phyloP scores from a whole-genome alignment of 1,140 invertebrate species.

The Brachionus angularis region DNA sequence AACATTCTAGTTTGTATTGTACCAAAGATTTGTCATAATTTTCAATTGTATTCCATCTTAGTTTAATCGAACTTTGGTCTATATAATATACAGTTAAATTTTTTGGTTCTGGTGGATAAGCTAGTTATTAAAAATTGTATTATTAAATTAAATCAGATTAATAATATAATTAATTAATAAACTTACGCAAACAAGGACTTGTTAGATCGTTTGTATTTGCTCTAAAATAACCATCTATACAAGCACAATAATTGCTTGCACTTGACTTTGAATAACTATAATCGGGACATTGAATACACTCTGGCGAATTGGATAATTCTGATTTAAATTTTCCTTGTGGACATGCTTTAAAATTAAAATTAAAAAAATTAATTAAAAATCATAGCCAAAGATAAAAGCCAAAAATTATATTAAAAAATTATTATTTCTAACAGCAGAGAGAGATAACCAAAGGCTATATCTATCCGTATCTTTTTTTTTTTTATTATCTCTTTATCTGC shows the following conservation, averaged over 20 bases:
- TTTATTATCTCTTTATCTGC: too few relatives aligned
- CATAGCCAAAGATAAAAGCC: neutral
- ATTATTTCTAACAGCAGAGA: too few relatives aligned
- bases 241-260: slow-evolving; percentile 1
- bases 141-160: neutral
- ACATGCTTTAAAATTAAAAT: slow-evolving; percentile 14
- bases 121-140: neutral
- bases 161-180: neutral
- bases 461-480: too few relatives aligned
- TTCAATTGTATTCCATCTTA: slow-evolving; percentile 21
- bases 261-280: slow-evolving; percentile 16
- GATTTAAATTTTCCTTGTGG: slow-evolving; percentile 32
- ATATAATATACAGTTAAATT: slow-evolving; percentile 35
- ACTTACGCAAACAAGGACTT: slow-evolving; percentile 30
- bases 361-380: neutral
- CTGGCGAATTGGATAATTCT: neutral
- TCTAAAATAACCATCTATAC: slow-evolving; percentile 26
- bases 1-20: slow-evolving; percentile 37
- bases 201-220: neutral
- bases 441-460: too few relatives aligned
- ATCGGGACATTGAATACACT: slow-evolving; percentile 16
- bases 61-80: slow-evolving; percentile 24
- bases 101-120: slow-evolving; percentile 27
- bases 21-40: slow-evolving; percentile 32
- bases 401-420: neutral